These are phyloP conservation scores for Drosophila bipectinata DNA, from an alignment of 1,140 invertebrate species.

Conservation along the genomic window DNA sequence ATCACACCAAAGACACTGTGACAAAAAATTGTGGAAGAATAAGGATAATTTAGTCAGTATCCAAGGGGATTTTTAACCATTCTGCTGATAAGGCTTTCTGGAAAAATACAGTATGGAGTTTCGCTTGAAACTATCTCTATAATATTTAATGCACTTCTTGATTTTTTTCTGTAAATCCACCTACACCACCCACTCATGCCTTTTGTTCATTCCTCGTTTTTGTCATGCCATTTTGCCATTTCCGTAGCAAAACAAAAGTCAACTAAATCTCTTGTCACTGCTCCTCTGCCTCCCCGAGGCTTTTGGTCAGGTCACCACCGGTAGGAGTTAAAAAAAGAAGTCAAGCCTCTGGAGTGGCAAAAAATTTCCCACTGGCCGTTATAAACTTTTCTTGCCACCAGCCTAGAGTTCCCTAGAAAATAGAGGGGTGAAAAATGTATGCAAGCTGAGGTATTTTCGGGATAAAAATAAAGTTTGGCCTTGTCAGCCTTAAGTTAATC, in stretches of 20 bases:
- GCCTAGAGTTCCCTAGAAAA: slow-evolving; percentile 13
- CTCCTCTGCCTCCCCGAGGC: slow-evolving; percentile 43
- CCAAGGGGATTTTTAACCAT: too few species aligned
- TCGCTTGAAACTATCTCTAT: neutral
- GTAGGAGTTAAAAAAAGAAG: neutral
- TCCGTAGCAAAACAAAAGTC: slow-evolving; percentile 63
- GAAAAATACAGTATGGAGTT: too few species aligned
- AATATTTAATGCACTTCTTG: neutral
- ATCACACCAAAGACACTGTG: slow-evolving; percentile 9
- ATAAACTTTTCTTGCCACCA: slow-evolving; percentile 35
- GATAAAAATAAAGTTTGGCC: slow-evolving; percentile 45
- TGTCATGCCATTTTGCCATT: slow-evolving; percentile 66
- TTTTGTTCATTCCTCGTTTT: slow-evolving; percentile 59
- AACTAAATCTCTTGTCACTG: slow-evolving; percentile 65
- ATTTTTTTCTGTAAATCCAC: neutral
- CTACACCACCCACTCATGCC: slow-evolving; percentile 23
- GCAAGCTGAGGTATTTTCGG: slow-evolving; percentile 24
- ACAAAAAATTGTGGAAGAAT: neutral
- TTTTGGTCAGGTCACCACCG: slow-evolving; percentile 46
- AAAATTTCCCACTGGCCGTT: slow-evolving; percentile 14
- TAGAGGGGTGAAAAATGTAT: slow-evolving; percentile 7
- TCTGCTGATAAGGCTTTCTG: too few species aligned
- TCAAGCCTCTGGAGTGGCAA: slow-evolving; percentile 29
- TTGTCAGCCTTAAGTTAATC: slow-evolving; percentile 43
- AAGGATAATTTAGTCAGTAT: neutral